A percentile compares a stretch with the other conserved stretches of the same genome.
Evolutionary conservation across 1,140 invertebrate genomes (phyloP).

Genomic region (Zaprionus camerounensis): DNA sequence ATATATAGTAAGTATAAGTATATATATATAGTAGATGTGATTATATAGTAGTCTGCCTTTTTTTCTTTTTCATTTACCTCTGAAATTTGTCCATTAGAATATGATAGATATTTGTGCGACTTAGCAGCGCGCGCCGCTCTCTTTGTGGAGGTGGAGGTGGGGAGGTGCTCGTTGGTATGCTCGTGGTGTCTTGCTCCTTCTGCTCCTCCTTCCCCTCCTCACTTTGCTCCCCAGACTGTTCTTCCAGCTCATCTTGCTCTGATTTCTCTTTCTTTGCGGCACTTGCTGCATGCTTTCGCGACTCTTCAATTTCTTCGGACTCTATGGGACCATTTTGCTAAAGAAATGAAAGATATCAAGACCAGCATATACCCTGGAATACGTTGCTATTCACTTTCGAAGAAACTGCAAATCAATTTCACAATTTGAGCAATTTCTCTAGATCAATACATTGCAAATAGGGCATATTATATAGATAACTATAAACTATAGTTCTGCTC

Average conservation of each 20-base stretch:
- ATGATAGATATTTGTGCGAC: slow-evolving; percentile 71
- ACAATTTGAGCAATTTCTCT: neutral
- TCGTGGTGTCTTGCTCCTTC: slow-evolving; percentile 2
- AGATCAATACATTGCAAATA: neutral
- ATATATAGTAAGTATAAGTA: too few relatives aligned
- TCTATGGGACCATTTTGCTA: slow-evolving; percentile 73
- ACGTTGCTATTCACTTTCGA: too few relatives aligned
- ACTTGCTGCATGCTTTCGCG: slow-evolving; percentile 21
- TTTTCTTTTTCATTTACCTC: slow-evolving; percentile 36
- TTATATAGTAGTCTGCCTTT: too few relatives aligned
- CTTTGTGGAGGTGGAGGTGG: neutral
- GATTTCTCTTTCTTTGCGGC: slow-evolving; percentile 12
- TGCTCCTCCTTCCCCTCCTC: neutral
- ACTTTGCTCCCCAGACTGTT: neutral
- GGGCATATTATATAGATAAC: neutral
- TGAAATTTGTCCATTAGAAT: slow-evolving; percentile 72
- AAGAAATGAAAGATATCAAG: neutral
- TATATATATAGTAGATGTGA: too few relatives aligned
- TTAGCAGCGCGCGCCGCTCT: slow-evolving; percentile 51
- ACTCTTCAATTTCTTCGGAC: slow-evolving; percentile 54
- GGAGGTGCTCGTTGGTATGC: neutral
- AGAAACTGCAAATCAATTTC: neutral
- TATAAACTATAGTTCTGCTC: neutral
- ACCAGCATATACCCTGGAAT: too few relatives aligned
- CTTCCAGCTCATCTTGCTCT: neutral